A percentile compares a stretch with the other conserved stretches of the same genome.
These are phyloP conservation scores for Anoura caudifer DNA, from an alignment of 2,113 vertebrate species.

Conservation along the genomic window DNA sequence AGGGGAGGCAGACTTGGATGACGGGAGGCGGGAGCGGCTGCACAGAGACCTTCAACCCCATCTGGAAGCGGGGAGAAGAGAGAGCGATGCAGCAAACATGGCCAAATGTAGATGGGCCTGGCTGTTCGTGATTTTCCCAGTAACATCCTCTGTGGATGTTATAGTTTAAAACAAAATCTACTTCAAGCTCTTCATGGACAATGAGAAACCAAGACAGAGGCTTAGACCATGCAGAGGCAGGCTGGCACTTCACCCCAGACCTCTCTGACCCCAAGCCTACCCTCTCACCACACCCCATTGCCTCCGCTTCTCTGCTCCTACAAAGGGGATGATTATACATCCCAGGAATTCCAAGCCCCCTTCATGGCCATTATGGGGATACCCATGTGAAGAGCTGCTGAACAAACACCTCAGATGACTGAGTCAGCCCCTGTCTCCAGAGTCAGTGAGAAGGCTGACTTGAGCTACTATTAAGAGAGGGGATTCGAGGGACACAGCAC, in stretches of 20 bases:
- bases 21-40: rapidly evolving
- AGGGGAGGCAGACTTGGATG: too few species aligned
- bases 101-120: too few species aligned
- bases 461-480: background rate
- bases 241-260: background rate
- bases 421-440: background rate
- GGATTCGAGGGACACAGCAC: background rate
- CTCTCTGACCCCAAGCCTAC: background rate
- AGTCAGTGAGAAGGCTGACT: background rate
- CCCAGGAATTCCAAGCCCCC: background rate
- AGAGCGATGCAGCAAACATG: background rate
- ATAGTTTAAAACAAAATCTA: background rate
- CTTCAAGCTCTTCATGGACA: background rate
- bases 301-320: background rate
- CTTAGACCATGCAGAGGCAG: background rate
- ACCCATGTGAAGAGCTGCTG: rapidly evolving
- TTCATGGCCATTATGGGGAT: rapidly evolving
- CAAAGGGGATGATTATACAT: rapidly evolving
- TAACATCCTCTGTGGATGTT: background rate
- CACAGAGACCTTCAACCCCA: background rate
- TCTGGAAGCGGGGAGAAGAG: background rate
- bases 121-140: background rate
- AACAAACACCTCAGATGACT: background rate
- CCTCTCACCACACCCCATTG: background rate
- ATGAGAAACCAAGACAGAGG: background rate